Percentiles rank a stretch among this genome's conserved stretches.
Conservation (phyloP, 2,888 invertebrate genomes). For the Eristalis intricaria region DNA sequence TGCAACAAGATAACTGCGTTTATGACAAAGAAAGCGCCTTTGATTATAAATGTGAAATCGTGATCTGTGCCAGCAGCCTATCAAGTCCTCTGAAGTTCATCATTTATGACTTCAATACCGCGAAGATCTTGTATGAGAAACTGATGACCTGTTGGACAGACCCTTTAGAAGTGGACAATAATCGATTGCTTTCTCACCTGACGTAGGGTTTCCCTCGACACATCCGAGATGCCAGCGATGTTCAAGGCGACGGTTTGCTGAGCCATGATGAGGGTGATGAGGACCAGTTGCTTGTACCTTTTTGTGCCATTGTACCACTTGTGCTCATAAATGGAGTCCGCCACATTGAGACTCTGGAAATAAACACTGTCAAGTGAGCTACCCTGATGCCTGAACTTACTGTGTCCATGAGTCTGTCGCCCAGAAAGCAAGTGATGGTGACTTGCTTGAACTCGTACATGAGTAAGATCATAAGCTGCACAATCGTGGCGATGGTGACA, state of each 20-base stretch:
- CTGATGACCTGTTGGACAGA: conserved; percentile 56
- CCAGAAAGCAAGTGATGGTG: conserved; percentile 69
- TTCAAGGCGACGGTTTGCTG: conserved; percentile 48
- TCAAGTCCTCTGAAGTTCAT: not conserved
- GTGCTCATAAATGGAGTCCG: conserved; percentile 65
- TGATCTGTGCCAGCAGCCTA: not conserved
- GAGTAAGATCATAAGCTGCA: conserved; percentile 51
- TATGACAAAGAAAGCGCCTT: too few relatives aligned
- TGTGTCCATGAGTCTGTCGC: conserved; percentile 65
- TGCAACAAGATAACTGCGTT: not conserved
- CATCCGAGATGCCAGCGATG: conserved; percentile 62
- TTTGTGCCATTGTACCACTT: conserved; percentile 70
- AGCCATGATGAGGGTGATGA: conserved; percentile 59
- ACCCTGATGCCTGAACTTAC: conserved; percentile 31
- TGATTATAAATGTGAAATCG: too few relatives aligned
- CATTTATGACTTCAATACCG: conserved; percentile 57
- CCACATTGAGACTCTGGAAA: conserved; percentile 55
- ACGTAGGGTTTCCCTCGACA: conserved; percentile 66
- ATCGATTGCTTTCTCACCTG: conserved; percentile 18
- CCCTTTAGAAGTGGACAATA: too few relatives aligned
- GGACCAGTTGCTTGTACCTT: conserved; percentile 60
- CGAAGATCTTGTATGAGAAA: conserved; percentile 70
- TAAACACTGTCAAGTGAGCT: not conserved
- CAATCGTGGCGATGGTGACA: conserved; percentile 22
- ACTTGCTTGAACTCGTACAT: conserved; percentile 73